Conservation (phyloP, 1,140 invertebrate genomes). For the Physella acuta region DNA sequence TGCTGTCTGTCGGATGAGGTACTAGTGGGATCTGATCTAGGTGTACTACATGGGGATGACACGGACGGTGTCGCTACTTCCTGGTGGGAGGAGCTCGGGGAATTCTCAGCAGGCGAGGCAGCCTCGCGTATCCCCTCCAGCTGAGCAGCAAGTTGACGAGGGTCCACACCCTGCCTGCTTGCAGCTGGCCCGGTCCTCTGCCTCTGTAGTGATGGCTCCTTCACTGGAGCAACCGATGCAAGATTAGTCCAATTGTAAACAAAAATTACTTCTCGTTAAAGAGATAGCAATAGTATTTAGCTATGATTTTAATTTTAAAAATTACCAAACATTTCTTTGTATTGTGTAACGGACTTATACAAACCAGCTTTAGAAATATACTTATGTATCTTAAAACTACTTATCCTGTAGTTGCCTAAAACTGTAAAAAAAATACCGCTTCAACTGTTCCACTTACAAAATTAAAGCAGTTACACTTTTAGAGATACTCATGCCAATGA, state of each 20-base stretch:
- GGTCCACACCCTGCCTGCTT: constrained; percentile 43
- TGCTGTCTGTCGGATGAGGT: constrained; percentile 45
- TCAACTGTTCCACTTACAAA: no score
- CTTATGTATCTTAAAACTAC: no score
- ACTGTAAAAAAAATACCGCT: no score
- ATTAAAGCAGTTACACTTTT: no score
- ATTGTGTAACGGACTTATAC: no score
- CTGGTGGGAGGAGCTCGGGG: constrained; percentile 51
- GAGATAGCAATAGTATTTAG: no score
- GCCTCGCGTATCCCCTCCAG: constrained; percentile 51
- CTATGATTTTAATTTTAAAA: no score
- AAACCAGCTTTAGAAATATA: no score
- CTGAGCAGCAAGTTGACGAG: constrained; percentile 48
- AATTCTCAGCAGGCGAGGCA: constrained; percentile 44
- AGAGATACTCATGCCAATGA: neutral
- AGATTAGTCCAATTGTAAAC: constrained; percentile 16
- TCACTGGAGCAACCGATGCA: constrained; percentile 27
- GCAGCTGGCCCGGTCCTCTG: neutral
- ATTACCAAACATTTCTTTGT: no score
- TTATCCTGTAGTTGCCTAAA: no score
- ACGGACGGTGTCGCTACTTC: constrained; percentile 52
- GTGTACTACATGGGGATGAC: constrained; percentile 54
- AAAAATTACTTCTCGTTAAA: no score
- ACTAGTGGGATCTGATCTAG: constrained; percentile 49
- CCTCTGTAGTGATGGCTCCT: constrained; percentile 16